Percentiles rank a stretch among this genome's conserved stretches.
Evolutionary conservation across 2,113 vertebrate genomes (phyloP).

Genomic region (Heterochromis multidens): DNA sequence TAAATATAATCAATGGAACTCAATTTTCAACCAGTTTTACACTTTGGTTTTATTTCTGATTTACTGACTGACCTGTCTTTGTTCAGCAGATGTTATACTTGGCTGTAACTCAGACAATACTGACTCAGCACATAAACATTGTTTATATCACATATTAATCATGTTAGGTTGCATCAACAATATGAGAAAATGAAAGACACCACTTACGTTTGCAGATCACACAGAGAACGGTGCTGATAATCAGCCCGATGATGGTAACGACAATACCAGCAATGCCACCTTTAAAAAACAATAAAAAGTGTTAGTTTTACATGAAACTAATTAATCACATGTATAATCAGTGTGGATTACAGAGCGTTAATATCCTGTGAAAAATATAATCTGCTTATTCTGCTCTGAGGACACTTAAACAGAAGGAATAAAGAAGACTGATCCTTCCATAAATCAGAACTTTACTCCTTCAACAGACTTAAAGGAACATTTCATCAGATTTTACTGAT

Average conservation of each 20-base stretch:
- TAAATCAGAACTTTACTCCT: no score
- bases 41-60: neutral
- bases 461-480: no score
- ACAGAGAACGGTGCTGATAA: neutral
- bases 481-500: neutral
- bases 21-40: no score
- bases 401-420: neutral
- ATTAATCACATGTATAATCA: neutral
- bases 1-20: no score
- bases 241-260: no score
- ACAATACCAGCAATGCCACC: neutral
- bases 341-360: neutral
- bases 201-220: neutral
- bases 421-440: neutral
- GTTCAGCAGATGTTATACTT: neutral
- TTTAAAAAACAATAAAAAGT: neutral
- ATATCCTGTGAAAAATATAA: no score
- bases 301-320: neutral
- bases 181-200: no score
- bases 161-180: neutral
- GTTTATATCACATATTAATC: neutral
- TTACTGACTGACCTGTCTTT: neutral
- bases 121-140: neutral
- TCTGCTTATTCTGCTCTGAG: neutral
- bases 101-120: neutral